Percentiles rank a stretch among this genome's conserved stretches.
These are phyloP conservation scores for Kradibia gibbosae DNA, from an alignment of 1,140 invertebrate genomes.

Conservation along the genomic window DNA sequence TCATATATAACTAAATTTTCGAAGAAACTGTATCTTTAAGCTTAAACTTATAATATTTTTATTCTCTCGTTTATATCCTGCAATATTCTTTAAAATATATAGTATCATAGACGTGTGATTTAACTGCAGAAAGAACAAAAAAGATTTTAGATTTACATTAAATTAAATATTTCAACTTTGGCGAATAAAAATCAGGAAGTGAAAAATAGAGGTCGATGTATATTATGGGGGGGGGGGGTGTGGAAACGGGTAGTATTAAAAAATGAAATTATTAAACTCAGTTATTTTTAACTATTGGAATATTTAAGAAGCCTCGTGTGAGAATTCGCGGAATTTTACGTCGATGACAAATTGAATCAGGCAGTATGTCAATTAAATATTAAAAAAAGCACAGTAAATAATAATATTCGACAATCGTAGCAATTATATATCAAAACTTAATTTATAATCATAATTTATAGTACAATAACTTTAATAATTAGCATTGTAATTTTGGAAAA, in stretches of 20 bases:
- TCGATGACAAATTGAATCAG: conserved; percentile 13
- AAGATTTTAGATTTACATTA: conserved; percentile 17
- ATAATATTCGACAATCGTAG: background rate
- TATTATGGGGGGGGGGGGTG: background rate
- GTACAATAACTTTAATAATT: background rate
- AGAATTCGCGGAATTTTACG: conserved; percentile 17
- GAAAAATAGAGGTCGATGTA: background rate
- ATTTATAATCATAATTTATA: conserved; percentile 1
- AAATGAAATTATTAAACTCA: conserved; percentile 14
- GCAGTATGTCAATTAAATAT: conserved; percentile 28
- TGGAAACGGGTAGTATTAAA: conserved; percentile 11
- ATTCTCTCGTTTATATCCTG: conserved; percentile 6
- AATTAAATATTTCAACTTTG: conserved; percentile 13
- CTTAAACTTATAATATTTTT: conserved; percentile 21
- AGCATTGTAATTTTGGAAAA: background rate
- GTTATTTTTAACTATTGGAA: conserved; percentile 23
- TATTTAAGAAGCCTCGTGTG: conserved; percentile 3
- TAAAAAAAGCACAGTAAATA: background rate
- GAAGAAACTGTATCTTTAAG: conserved; percentile 12
- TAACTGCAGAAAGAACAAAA: conserved; percentile 27
- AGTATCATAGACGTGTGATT: conserved; percentile 21
- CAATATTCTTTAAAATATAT: background rate
- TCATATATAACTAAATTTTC: conserved; percentile 26
- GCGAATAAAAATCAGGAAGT: background rate
- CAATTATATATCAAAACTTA: background rate